A percentile compares a stretch with the other conserved stretches of the same genome.
Conservation (phyloP, 2,888 invertebrate species). For the Spisula subtruncata region DNA sequence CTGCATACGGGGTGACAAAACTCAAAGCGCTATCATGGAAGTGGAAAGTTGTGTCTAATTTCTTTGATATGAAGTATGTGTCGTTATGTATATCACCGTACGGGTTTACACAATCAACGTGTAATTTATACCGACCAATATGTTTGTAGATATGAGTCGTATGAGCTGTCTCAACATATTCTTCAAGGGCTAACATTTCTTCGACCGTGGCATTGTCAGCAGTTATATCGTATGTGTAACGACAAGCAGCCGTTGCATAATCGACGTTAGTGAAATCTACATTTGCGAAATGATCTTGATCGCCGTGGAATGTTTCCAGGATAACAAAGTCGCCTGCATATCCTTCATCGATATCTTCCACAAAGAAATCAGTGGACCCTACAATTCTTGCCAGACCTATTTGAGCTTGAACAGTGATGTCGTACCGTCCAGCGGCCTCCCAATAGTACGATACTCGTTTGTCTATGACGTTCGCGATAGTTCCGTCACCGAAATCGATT, state of each 20-base stretch:
- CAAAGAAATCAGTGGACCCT: constrained; percentile 70
- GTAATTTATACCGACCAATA: constrained; percentile 79
- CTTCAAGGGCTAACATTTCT: constrained; percentile 40
- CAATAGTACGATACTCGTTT: constrained; percentile 80
- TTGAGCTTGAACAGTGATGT: constrained; percentile 73
- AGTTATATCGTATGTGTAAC: constrained; percentile 74
- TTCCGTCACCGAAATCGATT: constrained; percentile 83
- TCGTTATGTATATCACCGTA: constrained; percentile 76
- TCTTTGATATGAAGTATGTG: constrained; percentile 72
- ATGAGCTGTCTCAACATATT: constrained; percentile 63
- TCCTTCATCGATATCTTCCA: constrained; percentile 81
- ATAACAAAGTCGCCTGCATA: constrained; percentile 75
- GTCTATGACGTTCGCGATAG: constrained; percentile 55
- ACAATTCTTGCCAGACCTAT: constrained; percentile 72
- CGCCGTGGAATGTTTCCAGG: constrained; percentile 69
- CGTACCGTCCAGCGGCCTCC: constrained; percentile 77
- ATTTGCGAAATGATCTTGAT: constrained; percentile 51
- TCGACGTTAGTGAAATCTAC: constrained; percentile 74
- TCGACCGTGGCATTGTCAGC: constrained; percentile 1
- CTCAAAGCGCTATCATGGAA: constrained; percentile 63
- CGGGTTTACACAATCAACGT: constrained; percentile 78
- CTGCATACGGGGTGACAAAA: constrained; percentile 70
- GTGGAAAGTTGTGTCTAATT: constrained; percentile 72
- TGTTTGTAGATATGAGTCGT: constrained; percentile 70
- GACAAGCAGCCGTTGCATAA: constrained; percentile 72